A percentile compares a stretch with the other conserved stretches of the same genome.
These are phyloP conservation scores for Aplocera efformata DNA, from an alignment of 2,888 invertebrate genomes.

Conservation along the genomic window DNA sequence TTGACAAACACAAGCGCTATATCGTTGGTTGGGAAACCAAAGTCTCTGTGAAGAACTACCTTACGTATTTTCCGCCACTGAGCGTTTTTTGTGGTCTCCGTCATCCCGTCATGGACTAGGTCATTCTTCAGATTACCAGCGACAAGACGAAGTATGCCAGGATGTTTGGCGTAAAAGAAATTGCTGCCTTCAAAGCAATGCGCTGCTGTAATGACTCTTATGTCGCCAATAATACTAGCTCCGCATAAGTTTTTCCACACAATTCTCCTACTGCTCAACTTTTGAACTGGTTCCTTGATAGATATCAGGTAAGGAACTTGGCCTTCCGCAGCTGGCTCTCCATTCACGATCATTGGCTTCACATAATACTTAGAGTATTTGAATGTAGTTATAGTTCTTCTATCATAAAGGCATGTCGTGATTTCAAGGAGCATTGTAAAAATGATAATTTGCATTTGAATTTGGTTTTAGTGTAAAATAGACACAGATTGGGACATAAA, in stretches of 20 bases:
- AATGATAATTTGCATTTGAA: slow-evolving; percentile 37
- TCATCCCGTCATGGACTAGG: slow-evolving; percentile 34
- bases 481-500: too few species aligned
- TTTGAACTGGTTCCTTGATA: slow-evolving; percentile 40
- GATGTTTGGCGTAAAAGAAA: slow-evolving; percentile 39
- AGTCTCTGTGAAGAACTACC: slow-evolving; percentile 30
- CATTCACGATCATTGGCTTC: slow-evolving; percentile 48
- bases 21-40: slow-evolving; percentile 43
- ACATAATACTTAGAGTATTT: slow-evolving; percentile 45
- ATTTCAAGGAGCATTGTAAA: slow-evolving; percentile 25
- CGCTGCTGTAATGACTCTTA: slow-evolving; percentile 52
- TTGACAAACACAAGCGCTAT: slow-evolving; percentile 45
- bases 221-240: slow-evolving; percentile 49
- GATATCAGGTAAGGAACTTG: slow-evolving; percentile 58
- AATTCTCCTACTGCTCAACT: slow-evolving; percentile 4
- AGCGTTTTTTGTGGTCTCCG: slow-evolving; percentile 27
- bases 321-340: slow-evolving; percentile 35
- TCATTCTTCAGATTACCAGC: slow-evolving; percentile 45
- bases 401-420: slow-evolving; percentile 33
- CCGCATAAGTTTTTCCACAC: slow-evolving; percentile 57
- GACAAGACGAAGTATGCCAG: slow-evolving; percentile 37
- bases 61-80: slow-evolving; percentile 37
- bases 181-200: slow-evolving; percentile 59
- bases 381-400: slow-evolving; percentile 48
- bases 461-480: slow-evolving; percentile 16